A percentile compares a stretch with the other conserved stretches of the same genome.
Conservation (phyloP, 2,113 vertebrate species). For the Leptosomus discolor region DNA sequence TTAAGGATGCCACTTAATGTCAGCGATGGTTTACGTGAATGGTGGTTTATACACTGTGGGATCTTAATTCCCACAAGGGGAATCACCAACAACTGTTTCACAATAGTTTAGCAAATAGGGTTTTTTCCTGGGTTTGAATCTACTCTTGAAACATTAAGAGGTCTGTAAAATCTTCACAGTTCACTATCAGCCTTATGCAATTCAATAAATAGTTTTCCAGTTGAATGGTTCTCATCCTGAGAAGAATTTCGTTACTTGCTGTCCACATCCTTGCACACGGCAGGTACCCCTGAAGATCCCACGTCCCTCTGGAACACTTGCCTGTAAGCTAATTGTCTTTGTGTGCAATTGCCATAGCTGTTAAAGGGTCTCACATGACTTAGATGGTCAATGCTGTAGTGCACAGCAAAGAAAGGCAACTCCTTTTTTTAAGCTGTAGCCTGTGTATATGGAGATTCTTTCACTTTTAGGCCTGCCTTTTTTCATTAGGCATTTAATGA, state of each 20-base stretch:
- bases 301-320: neutral
- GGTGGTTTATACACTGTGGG: neutral
- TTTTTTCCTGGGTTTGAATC: neutral
- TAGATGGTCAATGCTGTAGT: neutral
- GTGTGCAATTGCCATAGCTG: neutral
- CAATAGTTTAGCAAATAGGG: neutral
- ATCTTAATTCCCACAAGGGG: neutral
- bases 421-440: neutral
- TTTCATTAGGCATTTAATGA: neutral
- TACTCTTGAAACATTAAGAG: neutral
- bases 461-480: neutral
- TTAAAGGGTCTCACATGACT: neutral
- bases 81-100: neutral
- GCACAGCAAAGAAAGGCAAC: neutral
- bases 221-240: neutral
- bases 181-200: neutral
- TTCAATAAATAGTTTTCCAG: neutral
- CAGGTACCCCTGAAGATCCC: neutral
- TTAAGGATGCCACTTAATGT: neutral
- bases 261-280: fast-evolving
- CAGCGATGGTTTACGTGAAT: neutral
- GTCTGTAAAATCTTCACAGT: neutral
- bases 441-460: neutral
- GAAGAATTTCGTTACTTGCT: neutral
- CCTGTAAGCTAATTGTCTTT: neutral